Evolutionary conservation across 2,888 invertebrate species (phyloP), one percentile per base, ranked within the genome.

Genomic region (Panzeria rudis): DNA sequence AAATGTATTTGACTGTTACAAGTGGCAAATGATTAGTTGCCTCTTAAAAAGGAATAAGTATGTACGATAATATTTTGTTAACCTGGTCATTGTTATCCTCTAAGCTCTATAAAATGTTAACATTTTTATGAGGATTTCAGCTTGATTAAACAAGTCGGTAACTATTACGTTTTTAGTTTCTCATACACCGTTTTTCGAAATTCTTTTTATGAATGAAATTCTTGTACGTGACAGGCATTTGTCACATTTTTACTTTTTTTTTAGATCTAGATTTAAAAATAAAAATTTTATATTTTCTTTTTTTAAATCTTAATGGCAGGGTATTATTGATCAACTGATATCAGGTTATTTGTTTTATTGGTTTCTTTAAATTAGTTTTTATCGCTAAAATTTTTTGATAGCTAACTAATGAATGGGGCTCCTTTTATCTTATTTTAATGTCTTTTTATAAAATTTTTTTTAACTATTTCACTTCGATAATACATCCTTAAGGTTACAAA

Each of bases 11-110:
- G 13, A 35, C 17, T 47, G 41, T 73, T 69, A 64, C 64, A 85
- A 82, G 82, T 85, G 85, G 78, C 75, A 85, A 85, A 71, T 78
- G 82, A 78, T 82, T 85, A 85, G 82, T 85, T 56, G 82, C 77
- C 82, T 78, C 52, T 59, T 29, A 56, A 73, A 56, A 79, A 50
- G 44, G 29, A 62, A 79, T 23, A 13, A 0, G 23, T 72, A 15
- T 75, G 69, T 72, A 29, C 69, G 75, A 84, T 69, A 84, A 75
- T 64, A 78, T 66, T 52, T 71, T 71, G 38, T 76, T 62, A 54
- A 54, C 11, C 3, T 41, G 59, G 17, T 15, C 5, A 44, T 71
- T 69, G 20, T 75, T 62, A 4, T 76, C 11, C 52, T n/a, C 23
- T 25, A 38, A 29, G n/a, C n/a, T 17, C 17, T 59, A 47, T 35